These are phyloP conservation scores for Eptatretus burgeri DNA, from an alignment of 2,113 vertebrate species.

Conservation along the genomic window DNA sequence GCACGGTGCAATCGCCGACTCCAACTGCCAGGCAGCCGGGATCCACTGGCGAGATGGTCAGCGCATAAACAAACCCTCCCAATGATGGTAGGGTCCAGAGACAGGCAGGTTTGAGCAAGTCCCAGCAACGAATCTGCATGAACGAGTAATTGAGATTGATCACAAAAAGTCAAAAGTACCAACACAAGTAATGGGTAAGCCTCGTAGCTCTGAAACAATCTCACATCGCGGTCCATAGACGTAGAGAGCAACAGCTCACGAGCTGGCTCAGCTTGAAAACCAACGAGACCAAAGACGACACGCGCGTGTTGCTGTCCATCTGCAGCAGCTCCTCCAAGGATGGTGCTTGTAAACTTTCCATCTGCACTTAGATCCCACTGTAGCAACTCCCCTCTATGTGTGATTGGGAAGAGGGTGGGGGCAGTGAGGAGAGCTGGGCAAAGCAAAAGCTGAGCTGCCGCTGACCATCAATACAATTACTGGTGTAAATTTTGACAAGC, in stretches of 20 bases:
- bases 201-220: slow-evolving; percentile 11
- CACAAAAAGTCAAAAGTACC: not conserved
- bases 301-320: slow-evolving; percentile 66
- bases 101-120: slow-evolving; percentile 38
- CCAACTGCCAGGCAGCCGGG: slow-evolving; percentile 45
- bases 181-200: slow-evolving; percentile 1
- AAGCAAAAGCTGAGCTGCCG: not conserved
- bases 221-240: slow-evolving; percentile 77
- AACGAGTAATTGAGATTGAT: no score
- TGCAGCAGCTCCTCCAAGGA: slow-evolving; percentile 29
- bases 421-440: not conserved
- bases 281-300: slow-evolving; percentile 61
- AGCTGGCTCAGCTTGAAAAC: slow-evolving; percentile 19
- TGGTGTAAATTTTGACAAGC: no score
- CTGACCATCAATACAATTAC: no score
- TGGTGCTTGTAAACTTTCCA: slow-evolving; percentile 42
- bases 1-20: slow-evolving; percentile 66
- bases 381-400: slow-evolving; percentile 43
- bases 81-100: slow-evolving; percentile 65
- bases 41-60: slow-evolving; percentile 58
- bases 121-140: slow-evolving; percentile 70
- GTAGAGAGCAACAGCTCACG: slow-evolving; percentile 49
- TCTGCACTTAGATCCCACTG: slow-evolving; percentile 43
- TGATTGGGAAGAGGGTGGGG: not conserved
- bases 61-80: slow-evolving; percentile 51